Conservation (phyloP, 2,797 vertebrate species). For the Pelochelys cantorii region DNA sequence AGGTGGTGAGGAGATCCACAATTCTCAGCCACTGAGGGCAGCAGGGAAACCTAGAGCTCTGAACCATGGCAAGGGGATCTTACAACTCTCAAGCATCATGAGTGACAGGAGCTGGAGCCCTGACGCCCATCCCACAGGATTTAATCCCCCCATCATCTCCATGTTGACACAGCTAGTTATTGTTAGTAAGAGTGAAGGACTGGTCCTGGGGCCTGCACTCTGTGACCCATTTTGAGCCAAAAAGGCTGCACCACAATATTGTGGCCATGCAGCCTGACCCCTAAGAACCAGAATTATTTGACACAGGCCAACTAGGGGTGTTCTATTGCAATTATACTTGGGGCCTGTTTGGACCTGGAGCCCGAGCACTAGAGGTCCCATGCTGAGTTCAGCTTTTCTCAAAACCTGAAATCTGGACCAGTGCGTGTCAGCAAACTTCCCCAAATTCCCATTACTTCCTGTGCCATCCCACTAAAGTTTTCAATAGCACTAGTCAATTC, state of each 20-base stretch:
- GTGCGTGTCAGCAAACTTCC: neutral
- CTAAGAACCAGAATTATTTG: neutral
- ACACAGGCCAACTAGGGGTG: neutral
- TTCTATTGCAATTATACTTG: neutral
- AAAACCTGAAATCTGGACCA: neutral
- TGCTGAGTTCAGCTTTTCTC: neutral
- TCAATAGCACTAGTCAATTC: slow-evolving; percentile 13
- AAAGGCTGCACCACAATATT: neutral
- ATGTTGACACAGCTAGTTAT: neutral
- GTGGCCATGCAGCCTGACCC: neutral
- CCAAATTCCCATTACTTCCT: neutral
- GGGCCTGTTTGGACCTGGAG: neutral
- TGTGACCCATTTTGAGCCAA: neutral
- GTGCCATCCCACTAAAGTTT: slow-evolving; percentile 9
- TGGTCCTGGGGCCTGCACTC: neutral
- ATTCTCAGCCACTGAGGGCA: too few species aligned
- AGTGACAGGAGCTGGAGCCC: too few species aligned
- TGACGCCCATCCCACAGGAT: too few species aligned
- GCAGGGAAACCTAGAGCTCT: too few species aligned
- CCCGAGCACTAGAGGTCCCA: neutral
- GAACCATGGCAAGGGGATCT: too few species aligned
- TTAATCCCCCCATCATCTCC: too few species aligned
- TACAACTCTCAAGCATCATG: too few species aligned
- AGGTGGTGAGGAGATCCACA: too few species aligned
- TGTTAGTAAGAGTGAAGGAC: neutral